phyloP scores from a whole-genome alignment of 2,888 invertebrate species.

The Oscheius sp. region DNA sequence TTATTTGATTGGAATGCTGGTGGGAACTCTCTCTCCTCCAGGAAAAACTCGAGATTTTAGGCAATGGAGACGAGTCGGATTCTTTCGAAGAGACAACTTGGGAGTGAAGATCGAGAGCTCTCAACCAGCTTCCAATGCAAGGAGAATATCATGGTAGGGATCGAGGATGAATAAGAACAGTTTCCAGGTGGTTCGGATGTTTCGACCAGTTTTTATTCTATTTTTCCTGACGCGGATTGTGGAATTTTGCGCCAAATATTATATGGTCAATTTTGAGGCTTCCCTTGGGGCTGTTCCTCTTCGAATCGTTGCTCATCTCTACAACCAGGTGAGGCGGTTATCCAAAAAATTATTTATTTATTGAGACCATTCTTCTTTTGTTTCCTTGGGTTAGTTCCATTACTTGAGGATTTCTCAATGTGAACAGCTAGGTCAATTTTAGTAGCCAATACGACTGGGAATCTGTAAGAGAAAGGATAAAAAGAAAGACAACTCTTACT shows the following conservation, averaged over 20 bases:
- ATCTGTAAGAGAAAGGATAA: no score
- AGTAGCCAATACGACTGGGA: no score
- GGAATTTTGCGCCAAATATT: neutral
- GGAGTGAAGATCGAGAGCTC: constrained; percentile 4
- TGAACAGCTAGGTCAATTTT: no score
- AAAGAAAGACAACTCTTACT: no score
- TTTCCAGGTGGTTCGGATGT: constrained; percentile 18
- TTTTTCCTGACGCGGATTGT: constrained; percentile 9
- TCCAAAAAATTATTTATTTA: no score
- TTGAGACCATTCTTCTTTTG: no score
- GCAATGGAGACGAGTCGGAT: constrained; percentile 13
- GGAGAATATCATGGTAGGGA: constrained; percentile 13
- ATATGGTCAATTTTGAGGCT: neutral
- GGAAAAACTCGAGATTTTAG: neutral
- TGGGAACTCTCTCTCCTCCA: neutral
- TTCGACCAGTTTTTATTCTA: constrained; percentile 13
- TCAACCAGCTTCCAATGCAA: constrained; percentile 25
- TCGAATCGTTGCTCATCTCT: constrained; percentile 19
- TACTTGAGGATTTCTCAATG: no score
- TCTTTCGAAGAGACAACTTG: constrained; percentile 1
- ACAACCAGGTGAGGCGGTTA: constrained; percentile 1
- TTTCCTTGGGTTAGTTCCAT: no score
- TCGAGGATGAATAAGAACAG: neutral
- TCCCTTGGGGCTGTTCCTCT: neutral
- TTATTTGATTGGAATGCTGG: constrained; percentile 4